phyloP scores from a whole-genome alignment of 53 echinoderm and acorn worm species.

The Apostichopus leukothele region DNA sequence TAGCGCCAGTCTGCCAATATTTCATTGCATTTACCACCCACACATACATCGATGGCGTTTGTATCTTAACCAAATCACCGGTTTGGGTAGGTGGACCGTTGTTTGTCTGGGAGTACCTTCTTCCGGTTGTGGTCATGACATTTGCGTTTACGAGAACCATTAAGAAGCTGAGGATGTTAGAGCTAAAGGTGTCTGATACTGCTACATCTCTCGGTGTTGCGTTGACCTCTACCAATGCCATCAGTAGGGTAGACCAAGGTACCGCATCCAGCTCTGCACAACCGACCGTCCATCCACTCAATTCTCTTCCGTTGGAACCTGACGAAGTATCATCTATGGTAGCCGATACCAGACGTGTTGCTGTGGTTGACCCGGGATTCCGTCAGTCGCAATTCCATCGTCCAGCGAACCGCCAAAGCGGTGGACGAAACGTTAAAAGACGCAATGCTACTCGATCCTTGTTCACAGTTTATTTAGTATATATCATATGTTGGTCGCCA shows the following conservation, averaged over 20 bases:
- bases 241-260: background rate
- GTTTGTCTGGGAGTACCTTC: constrained; percentile 77
- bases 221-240: background rate
- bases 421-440: constrained; percentile 26
- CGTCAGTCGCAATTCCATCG: background rate
- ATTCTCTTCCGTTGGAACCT: too few relatives aligned
- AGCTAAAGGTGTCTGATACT: background rate
- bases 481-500: constrained; percentile 81
- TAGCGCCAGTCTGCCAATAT: constrained; percentile 41
- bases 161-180: constrained; percentile 52
- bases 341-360: background rate
- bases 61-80: constrained; percentile 38
- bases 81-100: constrained; percentile 48
- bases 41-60: constrained; percentile 26
- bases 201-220: background rate
- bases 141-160: constrained; percentile 62
- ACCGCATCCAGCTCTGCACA: too few relatives aligned
- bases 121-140: constrained; percentile 71
- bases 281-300: too few relatives aligned
- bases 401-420: background rate
- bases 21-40: constrained; percentile 28
- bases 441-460: constrained; percentile 66
- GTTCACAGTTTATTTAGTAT: constrained; percentile 60
- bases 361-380: background rate
- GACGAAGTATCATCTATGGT: too few relatives aligned